Conservation (phyloP, 2,797 vertebrate genomes). For the Sebastes cheni region DNA sequence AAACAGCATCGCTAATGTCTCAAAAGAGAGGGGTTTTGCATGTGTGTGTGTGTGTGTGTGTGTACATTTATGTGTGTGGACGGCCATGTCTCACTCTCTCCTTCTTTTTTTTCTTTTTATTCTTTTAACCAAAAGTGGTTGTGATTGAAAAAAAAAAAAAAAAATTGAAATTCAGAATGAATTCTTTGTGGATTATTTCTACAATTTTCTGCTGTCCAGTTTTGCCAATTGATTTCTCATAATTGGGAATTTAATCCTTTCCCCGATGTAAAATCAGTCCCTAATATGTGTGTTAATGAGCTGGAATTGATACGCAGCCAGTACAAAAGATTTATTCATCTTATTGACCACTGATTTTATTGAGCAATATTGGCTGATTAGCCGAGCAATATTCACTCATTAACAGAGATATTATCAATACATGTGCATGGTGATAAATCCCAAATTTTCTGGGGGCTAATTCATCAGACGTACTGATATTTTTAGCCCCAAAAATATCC, state of each 20-base stretch:
- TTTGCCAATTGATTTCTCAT: conserved; percentile 42
- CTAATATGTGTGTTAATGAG: conserved; percentile 41
- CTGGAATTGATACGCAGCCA: conserved; percentile 32
- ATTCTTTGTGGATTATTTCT: conserved; percentile 46
- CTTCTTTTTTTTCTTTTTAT: background rate
- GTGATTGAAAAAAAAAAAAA: conserved; percentile 31
- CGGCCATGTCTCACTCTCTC: background rate
- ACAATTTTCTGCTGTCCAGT: conserved; percentile 24
- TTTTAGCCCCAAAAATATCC: background rate
- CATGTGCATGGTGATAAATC: background rate
- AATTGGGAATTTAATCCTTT: conserved; percentile 39
- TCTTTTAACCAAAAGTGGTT: conserved; percentile 28
- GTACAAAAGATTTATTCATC: background rate
- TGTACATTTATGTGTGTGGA: conserved; percentile 13
- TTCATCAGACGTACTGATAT: conserved; percentile 2
- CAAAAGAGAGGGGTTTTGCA: conserved; percentile 53
- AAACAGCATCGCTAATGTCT: conserved; percentile 75
- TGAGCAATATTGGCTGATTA: conserved; percentile 26
- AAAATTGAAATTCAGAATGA: conserved; percentile 48
- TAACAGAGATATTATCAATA: conserved; percentile 28
- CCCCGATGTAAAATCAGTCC: conserved; percentile 22
- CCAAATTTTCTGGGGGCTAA: background rate
- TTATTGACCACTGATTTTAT: conserved; percentile 29
- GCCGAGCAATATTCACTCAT: conserved; percentile 35
- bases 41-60: conserved; percentile 46